phyloP scores from a whole-genome alignment of 2,888 invertebrate species.

The Empis livida region DNA sequence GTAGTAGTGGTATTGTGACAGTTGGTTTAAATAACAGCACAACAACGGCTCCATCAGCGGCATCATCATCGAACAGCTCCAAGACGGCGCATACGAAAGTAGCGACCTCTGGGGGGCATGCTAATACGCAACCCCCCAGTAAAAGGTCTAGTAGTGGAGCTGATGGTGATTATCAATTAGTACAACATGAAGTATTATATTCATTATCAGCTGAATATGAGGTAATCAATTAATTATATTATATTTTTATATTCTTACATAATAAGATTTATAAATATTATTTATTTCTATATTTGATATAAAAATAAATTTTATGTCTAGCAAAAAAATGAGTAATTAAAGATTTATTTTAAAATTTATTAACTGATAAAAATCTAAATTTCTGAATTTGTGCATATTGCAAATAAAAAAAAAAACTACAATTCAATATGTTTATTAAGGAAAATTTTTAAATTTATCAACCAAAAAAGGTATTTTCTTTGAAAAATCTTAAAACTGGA shows the following conservation, averaged over 20 bases:
- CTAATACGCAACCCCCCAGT: constrained; percentile 42
- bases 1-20: not conserved
- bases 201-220: constrained; percentile 89
- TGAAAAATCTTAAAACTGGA: too few species aligned
- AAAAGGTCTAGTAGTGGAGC: constrained; percentile 70
- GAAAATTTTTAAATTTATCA: too few species aligned
- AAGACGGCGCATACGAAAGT: constrained; percentile 39
- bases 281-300: too few species aligned
- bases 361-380: too few species aligned
- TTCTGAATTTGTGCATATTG: too few species aligned
- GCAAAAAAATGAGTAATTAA: too few species aligned
- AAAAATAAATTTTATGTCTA: too few species aligned
- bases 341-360: too few species aligned
- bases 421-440: too few species aligned
- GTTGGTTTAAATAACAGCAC: constrained; percentile 14
- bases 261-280: too few species aligned
- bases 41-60: constrained; percentile 20
- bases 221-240: constrained; percentile 18
- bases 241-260: not conserved
- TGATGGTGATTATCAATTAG: constrained; percentile 97
- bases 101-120: constrained; percentile 38
- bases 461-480: too few species aligned
- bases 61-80: constrained; percentile 26
- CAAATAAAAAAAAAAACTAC: too few species aligned
- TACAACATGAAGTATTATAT: constrained; percentile 95